phyloP scores from a whole-genome alignment of 2,797 vertebrate species.

The Astyanax mexicanus region DNA sequence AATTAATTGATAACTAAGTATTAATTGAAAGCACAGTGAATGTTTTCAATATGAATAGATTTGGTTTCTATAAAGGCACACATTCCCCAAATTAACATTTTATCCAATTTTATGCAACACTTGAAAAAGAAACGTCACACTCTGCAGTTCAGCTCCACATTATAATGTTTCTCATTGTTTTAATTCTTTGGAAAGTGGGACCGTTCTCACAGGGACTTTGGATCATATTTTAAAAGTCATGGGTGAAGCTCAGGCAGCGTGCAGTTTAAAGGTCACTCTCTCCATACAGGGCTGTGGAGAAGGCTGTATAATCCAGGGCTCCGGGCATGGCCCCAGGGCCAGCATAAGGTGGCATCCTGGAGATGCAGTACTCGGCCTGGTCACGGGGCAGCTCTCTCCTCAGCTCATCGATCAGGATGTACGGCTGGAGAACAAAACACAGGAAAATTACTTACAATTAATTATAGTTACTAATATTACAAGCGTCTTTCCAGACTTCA shows the following conservation, averaged over 20 bases:
- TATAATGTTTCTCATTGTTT: constrained; percentile 1
- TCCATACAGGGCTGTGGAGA: constrained; percentile 98
- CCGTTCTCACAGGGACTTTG: too few relatives aligned
- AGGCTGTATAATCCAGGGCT: constrained; percentile 97
- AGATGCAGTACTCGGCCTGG: constrained; percentile 97
- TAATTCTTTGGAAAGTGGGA: neutral
- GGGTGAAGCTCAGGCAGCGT: constrained; percentile 38
- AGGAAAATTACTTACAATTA: neutral
- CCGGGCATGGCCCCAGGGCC: constrained; percentile 87
- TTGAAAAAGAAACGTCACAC: too few relatives aligned
- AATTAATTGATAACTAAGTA: too few relatives aligned
- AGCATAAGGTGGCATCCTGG: constrained; percentile 89
- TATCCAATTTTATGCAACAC: too few relatives aligned
- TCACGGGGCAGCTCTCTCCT: constrained; percentile 95
- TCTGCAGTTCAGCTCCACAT: neutral
- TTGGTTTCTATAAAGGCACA: too few relatives aligned
- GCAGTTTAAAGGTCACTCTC: constrained; percentile 96
- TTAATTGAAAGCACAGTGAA: neutral
- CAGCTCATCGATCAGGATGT: constrained; percentile 94
- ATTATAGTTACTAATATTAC: too few relatives aligned
- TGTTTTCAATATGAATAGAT: too few relatives aligned
- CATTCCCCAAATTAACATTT: too few relatives aligned
- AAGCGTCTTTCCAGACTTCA: too few relatives aligned
- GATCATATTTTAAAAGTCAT: too few relatives aligned
- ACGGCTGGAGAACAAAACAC: constrained; percentile 80